Evolutionary conservation across 2,888 invertebrate genomes (phyloP), one percentile per base, ranked within the genome.

Genomic region (Hydropsyche betteni): DNA sequence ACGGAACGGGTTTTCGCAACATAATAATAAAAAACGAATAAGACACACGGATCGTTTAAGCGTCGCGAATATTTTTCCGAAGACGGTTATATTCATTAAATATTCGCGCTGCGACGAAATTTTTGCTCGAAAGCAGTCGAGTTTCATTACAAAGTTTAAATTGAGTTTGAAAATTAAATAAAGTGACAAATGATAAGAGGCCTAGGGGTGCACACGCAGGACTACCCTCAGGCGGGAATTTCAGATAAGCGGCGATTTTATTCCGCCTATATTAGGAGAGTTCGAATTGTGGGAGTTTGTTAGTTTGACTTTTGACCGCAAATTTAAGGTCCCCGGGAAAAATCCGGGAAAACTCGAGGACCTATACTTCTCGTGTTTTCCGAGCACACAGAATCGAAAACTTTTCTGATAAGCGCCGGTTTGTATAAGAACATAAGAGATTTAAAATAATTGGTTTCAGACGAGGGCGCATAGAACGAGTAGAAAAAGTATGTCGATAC

Each of bases 81-180:
- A 53, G 53, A 14, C 53, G 12, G 10, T 6, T 53, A n/a, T 8
- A 16, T 16, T 58, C 44, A 10, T 24, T 53, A 53, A 53, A 53
- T 10, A 53, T 53, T 53, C 53, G 16, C 8, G 58, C 58, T n/a
- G 16, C 24, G 4, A 24, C 8, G 58, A 16, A 16, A 58, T 58
- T 58, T 58, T 58, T 58, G 16, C 16, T 2, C 58, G 58, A 16
- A 58, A 58, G 5, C 16, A 8, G 14, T 1, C 8, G 58, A 58
- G 58, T 58, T 58, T 58, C 58, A 58, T 58, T 58, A 58, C 3
- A 58, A 58, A 58, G 58, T 58, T 58, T 58, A 58, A 58, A 58
- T 58, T 58, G 16, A 58, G 58, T 58, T 58, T 58, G 16, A 5
- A 58, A 58, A 58, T 58, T 58, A 58, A 58, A 58, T 58, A 58